phyloP scores from a whole-genome alignment of 2,888 invertebrate genomes.

The Sabellastarte sp. region DNA sequence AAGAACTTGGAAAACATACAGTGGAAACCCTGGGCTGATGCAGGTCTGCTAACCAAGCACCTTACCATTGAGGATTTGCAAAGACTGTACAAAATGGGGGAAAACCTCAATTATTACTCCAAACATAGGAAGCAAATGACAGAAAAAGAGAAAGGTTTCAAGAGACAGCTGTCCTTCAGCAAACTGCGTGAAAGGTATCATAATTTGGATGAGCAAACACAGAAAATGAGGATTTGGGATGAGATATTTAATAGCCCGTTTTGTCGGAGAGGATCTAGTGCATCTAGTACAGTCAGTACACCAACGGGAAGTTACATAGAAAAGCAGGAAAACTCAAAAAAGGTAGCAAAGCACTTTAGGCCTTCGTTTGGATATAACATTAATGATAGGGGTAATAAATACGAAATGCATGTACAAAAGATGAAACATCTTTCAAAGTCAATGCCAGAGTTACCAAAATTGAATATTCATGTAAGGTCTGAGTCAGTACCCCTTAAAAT shows the following conservation, averaged over 20 bases:
- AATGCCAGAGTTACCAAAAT: slow-evolving; percentile 22
- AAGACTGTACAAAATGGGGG: slow-evolving; percentile 31
- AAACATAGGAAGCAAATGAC: slow-evolving; percentile 4
- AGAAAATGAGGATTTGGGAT: slow-evolving; percentile 11
- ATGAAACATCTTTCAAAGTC: slow-evolving; percentile 21
- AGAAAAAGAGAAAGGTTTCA: slow-evolving; percentile 13
- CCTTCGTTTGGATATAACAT: slow-evolving; percentile 46
- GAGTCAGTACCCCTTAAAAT: no score
- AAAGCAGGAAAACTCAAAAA: slow-evolving; percentile 30
- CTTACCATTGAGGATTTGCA: slow-evolving; percentile 83
- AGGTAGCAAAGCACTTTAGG: slow-evolving; percentile 21
- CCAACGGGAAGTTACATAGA: slow-evolving; percentile 25
- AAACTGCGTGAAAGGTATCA: slow-evolving; percentile 26
- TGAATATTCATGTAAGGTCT: no score
- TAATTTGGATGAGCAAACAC: slow-evolving; percentile 23
- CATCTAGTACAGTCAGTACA: slow-evolving; percentile 16
- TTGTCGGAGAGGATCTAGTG: slow-evolving; percentile 14
- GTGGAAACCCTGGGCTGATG: slow-evolving; percentile 72
- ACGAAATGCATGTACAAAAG: slow-evolving; percentile 41
- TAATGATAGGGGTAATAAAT: slow-evolving; percentile 35
- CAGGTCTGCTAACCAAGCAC: slow-evolving; percentile 72
- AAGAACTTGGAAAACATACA: slow-evolving; percentile 72
- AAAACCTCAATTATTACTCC: slow-evolving; percentile 10
- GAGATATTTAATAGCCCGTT: slow-evolving; percentile 5
- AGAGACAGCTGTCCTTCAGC: slow-evolving; percentile 23